phyloP scores from a whole-genome alignment of 2,113 vertebrate species.

The Ptychochromis oligacanthus region DNA sequence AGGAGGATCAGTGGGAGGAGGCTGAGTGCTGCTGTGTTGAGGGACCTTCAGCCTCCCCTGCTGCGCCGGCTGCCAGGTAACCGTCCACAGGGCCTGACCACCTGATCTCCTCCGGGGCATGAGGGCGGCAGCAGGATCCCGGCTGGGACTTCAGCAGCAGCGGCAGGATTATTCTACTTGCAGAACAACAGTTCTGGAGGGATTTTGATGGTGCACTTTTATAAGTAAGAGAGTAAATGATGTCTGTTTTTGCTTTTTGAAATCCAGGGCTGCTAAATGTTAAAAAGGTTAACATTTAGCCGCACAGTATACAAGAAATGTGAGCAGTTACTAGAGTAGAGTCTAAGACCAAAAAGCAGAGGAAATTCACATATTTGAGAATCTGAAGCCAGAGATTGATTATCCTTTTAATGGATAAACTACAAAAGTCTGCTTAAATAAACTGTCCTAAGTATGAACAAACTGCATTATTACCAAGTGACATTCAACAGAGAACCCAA shows the following conservation, averaged over 20 bases:
- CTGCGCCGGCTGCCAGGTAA: constrained; percentile 64
- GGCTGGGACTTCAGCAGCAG: constrained; percentile 18
- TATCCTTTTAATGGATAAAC: too few relatives aligned
- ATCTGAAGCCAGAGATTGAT: too few relatives aligned
- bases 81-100: constrained; percentile 36
- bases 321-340: not conserved
- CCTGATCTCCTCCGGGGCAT: constrained; percentile 31
- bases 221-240: not conserved
- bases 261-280: not conserved
- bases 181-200: not conserved
- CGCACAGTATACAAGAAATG: not conserved
- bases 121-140: not conserved
- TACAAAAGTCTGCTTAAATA: too few relatives aligned
- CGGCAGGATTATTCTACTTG: constrained; percentile 31
- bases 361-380: too few relatives aligned
- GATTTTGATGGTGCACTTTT: not conserved
- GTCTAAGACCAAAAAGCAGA: too few relatives aligned
- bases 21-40: constrained; percentile 47
- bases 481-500: not conserved
- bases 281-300: not conserved
- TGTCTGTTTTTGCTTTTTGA: not conserved
- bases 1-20: constrained; percentile 42
- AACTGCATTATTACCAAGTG: not conserved
- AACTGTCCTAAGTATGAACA: too few relatives aligned
- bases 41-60: constrained; percentile 57